These are phyloP conservation scores for Chalcosyrphus nemorum DNA, from an alignment of 2,888 invertebrate species.

Conservation along the genomic window DNA sequence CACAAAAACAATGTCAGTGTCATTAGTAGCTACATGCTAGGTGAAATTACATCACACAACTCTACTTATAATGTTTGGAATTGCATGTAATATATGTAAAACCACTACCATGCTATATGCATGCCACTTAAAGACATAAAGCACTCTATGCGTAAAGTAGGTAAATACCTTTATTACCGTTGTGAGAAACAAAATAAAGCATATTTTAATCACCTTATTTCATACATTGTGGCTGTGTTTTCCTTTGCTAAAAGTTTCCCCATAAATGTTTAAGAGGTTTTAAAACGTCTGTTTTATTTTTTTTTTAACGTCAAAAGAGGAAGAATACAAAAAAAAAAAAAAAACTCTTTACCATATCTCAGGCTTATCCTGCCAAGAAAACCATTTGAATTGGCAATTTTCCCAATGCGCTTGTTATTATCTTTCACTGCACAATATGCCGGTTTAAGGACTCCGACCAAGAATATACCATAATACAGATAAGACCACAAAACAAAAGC, in stretches of 20 bases:
- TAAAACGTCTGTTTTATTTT: constrained; percentile 51
- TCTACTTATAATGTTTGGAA: too few species aligned
- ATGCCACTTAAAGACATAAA: too few species aligned
- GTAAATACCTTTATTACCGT: not conserved
- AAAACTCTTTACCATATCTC: constrained; percentile 15
- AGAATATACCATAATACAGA: constrained; percentile 62
- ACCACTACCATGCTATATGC: too few species aligned
- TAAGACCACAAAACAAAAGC: constrained; percentile 66
- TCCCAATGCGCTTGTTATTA: constrained; percentile 80
- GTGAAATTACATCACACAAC: too few species aligned
- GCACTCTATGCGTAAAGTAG: not conserved
- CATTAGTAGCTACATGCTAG: too few species aligned
- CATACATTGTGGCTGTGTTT: not conserved
- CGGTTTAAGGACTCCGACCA: constrained; percentile 53
- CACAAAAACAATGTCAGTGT: too few species aligned
- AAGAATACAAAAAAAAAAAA: not conserved
- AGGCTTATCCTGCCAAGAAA: constrained; percentile 66
- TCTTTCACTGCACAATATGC: constrained; percentile 72
- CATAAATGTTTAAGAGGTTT: constrained; percentile 47
- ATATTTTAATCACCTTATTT: constrained; percentile 39
- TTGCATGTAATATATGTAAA: too few species aligned
- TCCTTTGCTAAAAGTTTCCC: constrained; percentile 6
- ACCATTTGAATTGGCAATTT: constrained; percentile 81
- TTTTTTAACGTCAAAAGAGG: constrained; percentile 18
- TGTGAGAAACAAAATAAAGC: not conserved